These are phyloP conservation scores for Eueremaeus valkanovi DNA, from an alignment of 2,888 invertebrate species.

Conservation along the genomic window DNA sequence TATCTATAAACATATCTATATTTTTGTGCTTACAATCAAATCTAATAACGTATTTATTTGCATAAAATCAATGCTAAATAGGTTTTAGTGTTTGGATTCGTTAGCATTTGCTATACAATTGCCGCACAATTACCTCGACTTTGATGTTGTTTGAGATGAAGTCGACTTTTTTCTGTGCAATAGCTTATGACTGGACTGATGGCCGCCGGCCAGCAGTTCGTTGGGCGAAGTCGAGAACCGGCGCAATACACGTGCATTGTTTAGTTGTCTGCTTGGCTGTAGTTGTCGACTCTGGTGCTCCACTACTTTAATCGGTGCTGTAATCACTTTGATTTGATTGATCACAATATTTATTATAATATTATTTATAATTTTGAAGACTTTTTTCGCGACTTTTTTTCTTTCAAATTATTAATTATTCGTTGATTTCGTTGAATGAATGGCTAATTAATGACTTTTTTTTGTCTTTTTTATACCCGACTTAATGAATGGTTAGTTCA, in stretches of 20 bases:
- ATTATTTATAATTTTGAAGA: background rate
- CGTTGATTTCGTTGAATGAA: no score
- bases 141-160: background rate
- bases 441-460: no score
- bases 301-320: background rate
- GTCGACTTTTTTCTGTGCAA: background rate
- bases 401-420: no score
- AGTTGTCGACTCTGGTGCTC: conserved; percentile 4
- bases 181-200: background rate
- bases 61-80: no score
- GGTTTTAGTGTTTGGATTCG: no score
- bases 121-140: background rate
- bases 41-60: no score
- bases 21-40: no score
- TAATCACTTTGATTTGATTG: conserved; percentile 3
- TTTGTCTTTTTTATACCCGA: no score
- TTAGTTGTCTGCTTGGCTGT: background rate
- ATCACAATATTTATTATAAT: background rate
- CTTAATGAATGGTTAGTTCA: no score
- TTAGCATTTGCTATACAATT: no score
- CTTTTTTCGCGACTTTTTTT: no score
- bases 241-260: conserved; percentile 1
- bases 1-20: no score
- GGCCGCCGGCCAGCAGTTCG: background rate
- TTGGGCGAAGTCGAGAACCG: background rate